These are phyloP conservation scores for Mesorhabditis spiculigera DNA, from an alignment of 2,888 invertebrate species.

Conservation along the genomic window DNA sequence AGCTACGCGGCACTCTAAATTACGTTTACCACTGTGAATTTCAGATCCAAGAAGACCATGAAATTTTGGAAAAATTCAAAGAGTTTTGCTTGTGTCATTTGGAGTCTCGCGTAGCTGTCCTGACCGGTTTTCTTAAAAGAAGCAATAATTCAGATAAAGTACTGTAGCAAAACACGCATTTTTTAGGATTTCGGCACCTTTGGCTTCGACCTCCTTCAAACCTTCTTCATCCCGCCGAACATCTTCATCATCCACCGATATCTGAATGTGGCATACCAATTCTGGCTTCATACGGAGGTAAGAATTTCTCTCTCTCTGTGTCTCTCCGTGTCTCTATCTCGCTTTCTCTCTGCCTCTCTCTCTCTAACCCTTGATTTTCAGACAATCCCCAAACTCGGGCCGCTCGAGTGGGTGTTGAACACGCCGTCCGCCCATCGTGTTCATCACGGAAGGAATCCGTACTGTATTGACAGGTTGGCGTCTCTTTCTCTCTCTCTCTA, in stretches of 20 bases:
- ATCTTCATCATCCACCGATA: conserved; percentile 76
- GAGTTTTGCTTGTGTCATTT: too few species aligned
- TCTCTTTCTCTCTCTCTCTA: conserved; percentile 59
- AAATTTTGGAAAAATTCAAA: too few species aligned
- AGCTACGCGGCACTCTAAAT: too few species aligned
- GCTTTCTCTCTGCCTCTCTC: too few species aligned
- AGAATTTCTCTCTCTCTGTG: not conserved
- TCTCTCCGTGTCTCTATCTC: not conserved
- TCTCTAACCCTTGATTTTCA: not conserved
- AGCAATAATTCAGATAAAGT: too few species aligned
- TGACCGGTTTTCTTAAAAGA: too few species aligned
- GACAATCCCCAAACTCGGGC: conserved; percentile 73
- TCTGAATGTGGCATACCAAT: conserved; percentile 82
- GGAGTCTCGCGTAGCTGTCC: too few species aligned
- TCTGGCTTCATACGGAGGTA: conserved; percentile 85
- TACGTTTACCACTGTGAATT: too few species aligned
- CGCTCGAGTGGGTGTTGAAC: conserved; percentile 79
- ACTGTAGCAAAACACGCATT: not conserved
- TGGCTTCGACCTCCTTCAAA: conserved; percentile 64
- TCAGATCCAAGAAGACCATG: too few species aligned
- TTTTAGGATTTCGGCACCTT: conserved; percentile 30
- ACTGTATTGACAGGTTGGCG: conserved; percentile 78
- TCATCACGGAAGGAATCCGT: conserved; percentile 73
- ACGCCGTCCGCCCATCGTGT: conserved; percentile 81
- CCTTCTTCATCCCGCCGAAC: conserved; percentile 72